Evolutionary conservation across 2,888 invertebrate genomes (phyloP).

Genomic region (Ctenicera cuprea): DNA sequence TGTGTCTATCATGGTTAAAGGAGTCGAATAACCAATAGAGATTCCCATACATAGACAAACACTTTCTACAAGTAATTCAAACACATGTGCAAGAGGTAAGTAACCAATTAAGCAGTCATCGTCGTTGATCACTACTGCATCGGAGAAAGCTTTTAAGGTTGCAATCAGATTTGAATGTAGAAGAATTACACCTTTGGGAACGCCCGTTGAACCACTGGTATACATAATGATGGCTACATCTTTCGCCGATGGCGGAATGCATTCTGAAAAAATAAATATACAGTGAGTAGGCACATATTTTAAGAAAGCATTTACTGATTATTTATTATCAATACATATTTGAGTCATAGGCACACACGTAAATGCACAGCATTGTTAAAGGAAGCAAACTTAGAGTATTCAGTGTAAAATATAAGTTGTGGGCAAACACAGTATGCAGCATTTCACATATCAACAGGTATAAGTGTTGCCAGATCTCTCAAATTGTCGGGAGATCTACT

Average conservation of each 20-base stretch:
- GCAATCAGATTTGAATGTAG: conserved; percentile 89
- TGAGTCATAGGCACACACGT: no score
- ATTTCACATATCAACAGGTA: no score
- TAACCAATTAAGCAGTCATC: conserved; percentile 95
- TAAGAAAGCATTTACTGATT: no score
- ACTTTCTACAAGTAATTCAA: conserved; percentile 94
- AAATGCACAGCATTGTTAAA: no score
- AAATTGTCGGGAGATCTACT: no score
- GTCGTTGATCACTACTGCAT: conserved; percentile 81
- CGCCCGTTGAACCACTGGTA: conserved; percentile 97
- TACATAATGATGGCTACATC: conserved; percentile 99
- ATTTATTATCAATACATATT: no score
- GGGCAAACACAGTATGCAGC: no score
- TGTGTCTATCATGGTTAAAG: conserved; percentile 92
- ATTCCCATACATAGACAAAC: conserved; percentile 90
- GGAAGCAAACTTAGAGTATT: no score
- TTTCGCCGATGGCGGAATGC: conserved; percentile 78
- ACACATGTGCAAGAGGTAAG: conserved; percentile 97
- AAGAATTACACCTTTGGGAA: conserved; percentile 92
- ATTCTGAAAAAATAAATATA: conserved; percentile 71
- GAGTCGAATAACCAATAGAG: conserved; percentile 96
- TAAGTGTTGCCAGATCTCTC: no score
- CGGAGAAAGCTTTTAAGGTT: conserved; percentile 87
- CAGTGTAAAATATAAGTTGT: no score
- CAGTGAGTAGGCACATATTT: background rate